Evolutionary conservation across 2,888 invertebrate genomes (phyloP).

Genomic region (Cataglyphis livida): DNA sequence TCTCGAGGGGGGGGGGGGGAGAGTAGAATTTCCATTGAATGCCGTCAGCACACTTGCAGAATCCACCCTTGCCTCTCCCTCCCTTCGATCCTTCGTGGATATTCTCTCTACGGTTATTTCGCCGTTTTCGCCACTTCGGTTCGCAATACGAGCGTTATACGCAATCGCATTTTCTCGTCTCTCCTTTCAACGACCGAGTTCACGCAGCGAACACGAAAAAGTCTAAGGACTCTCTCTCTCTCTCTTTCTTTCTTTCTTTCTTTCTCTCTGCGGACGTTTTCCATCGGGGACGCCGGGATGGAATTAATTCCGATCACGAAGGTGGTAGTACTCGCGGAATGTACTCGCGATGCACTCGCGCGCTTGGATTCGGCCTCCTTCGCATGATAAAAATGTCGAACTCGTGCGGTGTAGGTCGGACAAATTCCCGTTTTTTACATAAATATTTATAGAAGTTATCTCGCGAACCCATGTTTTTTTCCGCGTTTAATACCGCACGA

Average conservation of each 20-base stretch:
- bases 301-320: slow-evolving; percentile 55
- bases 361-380: slow-evolving; percentile 10
- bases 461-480: slow-evolving; percentile 20
- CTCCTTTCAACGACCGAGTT: slow-evolving; percentile 24
- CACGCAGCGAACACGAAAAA: slow-evolving; percentile 32
- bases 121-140: slow-evolving; percentile 29
- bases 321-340: slow-evolving; percentile 27
- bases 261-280: not conserved
- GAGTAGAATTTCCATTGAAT: slow-evolving; percentile 38
- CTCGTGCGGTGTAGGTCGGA: slow-evolving; percentile 4
- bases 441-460: slow-evolving; percentile 43
- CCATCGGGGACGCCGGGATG: not conserved
- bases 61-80: not conserved
- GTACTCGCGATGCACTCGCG: slow-evolving; percentile 22
- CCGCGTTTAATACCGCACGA: slow-evolving; percentile 20
- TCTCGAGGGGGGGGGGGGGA: not conserved
- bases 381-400: slow-evolving; percentile 25
- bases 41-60: slow-evolving; percentile 9
- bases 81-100: not conserved
- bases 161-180: slow-evolving; percentile 6
- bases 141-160: slow-evolving; percentile 9
- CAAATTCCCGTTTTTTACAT: slow-evolving; percentile 39
- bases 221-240: slow-evolving; percentile 18
- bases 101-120: slow-evolving; percentile 25
- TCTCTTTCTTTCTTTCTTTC: not conserved